Base-by-base conservation (phyloP, 2,888 invertebrate genomes). In the Synergus japonicus region DNA sequence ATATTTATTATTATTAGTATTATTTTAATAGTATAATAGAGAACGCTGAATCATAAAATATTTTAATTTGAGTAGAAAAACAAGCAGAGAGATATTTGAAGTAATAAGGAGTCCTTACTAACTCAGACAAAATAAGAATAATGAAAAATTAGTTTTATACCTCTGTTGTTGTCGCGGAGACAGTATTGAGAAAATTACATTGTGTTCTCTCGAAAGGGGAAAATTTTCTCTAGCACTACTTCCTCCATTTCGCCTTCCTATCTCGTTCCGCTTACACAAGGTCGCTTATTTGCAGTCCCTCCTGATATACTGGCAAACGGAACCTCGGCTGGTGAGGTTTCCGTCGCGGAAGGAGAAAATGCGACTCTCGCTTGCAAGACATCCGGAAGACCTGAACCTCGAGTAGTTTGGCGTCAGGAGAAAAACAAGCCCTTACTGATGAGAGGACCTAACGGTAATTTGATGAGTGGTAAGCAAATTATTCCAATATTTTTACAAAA, bases 241-340 rank as follows among this genome's bases (percentile, higher is more conserved):
- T 77, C 58, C 64, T 65, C 63, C 67, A 44, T 77, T 79, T 79
- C 79, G 78, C 76, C 58, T 73, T 76, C 77, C 76, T 78, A 78
- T 46, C 76, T 78, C 77, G 22, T 78, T 82, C 66, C 79, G 13
- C 66, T 76, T 41, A 66, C 73, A 79, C 83, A 85, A 79, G 82
- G 81, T 81, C 73, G 79, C 77, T 77, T 83, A 80, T 81, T 95
- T 93, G 85, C 94, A 96, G 97, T 96, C 76, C 96, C 96, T 69
- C 97, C 97, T 58, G 96, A 96, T 89, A 96, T 96, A 87, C 93
- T 96, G 78, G 95, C 96, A 89, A 94, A 95, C 87, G 96, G 96
- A 82, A 96, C 96, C 37, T 96, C 96, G 84, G 89, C 87, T 81
- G 95, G 96, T 0, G 96, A 96, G 90, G 92, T 96, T 78, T 94